Evolutionary conservation across 2,797 vertebrate species (phyloP), one percentile per base, ranked within the genome.

Genomic region (Paratrypauchen microcephalus): DNA sequence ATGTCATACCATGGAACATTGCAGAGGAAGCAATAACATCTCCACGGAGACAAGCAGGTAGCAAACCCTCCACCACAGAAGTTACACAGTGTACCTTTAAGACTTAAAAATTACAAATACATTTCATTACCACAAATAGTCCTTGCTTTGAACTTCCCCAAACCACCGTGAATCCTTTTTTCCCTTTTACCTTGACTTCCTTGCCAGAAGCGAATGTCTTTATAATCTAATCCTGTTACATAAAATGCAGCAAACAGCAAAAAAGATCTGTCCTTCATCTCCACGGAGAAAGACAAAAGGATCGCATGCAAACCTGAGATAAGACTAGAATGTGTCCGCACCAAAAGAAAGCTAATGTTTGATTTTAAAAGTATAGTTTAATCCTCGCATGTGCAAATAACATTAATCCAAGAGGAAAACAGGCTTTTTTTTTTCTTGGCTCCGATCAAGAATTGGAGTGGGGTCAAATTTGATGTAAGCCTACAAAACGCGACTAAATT

Each of bases 331-430:
- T 61, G 66, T 74, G 68, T 73, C 70, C 66, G 66, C 56, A 57
- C 50, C 66, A 58, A 45, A 70, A 78, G 78, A 81, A 83, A 71
- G 56, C 77, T 76, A 36, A 63, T 87, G 81, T 86, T 84, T 80
- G 72, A 85, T 78, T 84, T 77, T 50, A 81, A 81, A 84, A 88
- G 16, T 60, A 32, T 32, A 78, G 76, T 73, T 69, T 66, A 79
- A 86, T 82, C 74, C 78, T 75, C 63, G 23, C 65, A 57, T 84
- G 60, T 68, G 79, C 70, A 80, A 81, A 79, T 65, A 74, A 58
- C 77, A 69, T 68, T 71, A 90, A 87, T 83, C 81, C 79, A 68
- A 55, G 7, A 3, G 65, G 77, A 73, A 83, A 86, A 84, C 66
- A 58, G 39, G n/a, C 64, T 48, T 56, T 12, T n/a, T n/a, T n/a